phyloP scores from a whole-genome alignment of 2,888 invertebrate genomes.

The Idaea dimidiata region DNA sequence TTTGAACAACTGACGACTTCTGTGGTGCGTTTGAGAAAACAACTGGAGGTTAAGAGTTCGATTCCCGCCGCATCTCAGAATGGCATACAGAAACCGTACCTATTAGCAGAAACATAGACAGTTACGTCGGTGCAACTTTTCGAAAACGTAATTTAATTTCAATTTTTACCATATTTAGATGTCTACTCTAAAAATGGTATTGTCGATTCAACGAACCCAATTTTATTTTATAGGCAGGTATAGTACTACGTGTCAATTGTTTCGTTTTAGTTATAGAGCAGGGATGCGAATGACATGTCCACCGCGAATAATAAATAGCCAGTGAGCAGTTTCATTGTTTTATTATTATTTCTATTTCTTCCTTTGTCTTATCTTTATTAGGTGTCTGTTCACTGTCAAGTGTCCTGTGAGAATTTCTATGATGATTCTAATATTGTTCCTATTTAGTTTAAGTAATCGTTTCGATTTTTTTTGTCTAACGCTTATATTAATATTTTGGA shows the following conservation, averaged over 20 bases:
- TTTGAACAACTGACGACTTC: neutral
- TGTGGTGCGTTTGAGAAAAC: neutral
- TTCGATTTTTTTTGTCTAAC: too few species aligned
- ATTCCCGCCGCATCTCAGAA: too few species aligned
- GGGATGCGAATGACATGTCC: slow-evolving; percentile 16
- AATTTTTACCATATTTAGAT: neutral
- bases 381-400: too few species aligned
- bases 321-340: neutral
- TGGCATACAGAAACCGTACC: too few species aligned
- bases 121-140: neutral
- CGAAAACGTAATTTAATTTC: neutral
- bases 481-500: too few species aligned
- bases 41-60: too few species aligned
- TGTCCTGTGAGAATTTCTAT: too few species aligned
- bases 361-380: neutral
- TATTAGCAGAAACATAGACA: slow-evolving; percentile 4
- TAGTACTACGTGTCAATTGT: slow-evolving; percentile 27
- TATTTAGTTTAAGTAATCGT: too few species aligned
- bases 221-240: slow-evolving; percentile 20
- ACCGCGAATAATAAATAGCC: slow-evolving; percentile 4
- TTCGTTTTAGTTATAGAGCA: slow-evolving; percentile 42
- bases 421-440: too few species aligned
- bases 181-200: slow-evolving; percentile 8
- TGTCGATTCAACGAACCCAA: neutral
- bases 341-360: too few species aligned